Conservation (phyloP, 2,113 vertebrate species). For the Porphyrio hochstetteri region DNA sequence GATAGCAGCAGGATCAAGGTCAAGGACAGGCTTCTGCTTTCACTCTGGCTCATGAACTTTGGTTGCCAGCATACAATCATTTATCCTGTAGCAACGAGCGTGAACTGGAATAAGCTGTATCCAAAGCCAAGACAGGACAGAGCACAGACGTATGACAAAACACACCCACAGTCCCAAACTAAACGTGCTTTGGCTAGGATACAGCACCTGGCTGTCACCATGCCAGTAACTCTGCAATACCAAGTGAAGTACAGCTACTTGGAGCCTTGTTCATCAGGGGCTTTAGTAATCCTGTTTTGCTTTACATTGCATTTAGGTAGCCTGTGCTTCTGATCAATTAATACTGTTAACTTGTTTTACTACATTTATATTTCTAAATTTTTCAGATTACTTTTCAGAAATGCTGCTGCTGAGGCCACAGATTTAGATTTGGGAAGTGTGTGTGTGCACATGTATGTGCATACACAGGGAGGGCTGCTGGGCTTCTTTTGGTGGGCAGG, state of each 20-base stretch:
- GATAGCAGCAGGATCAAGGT: background rate
- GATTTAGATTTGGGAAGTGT: background rate
- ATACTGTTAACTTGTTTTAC: background rate
- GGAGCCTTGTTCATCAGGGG: background rate
- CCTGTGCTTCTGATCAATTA: background rate
- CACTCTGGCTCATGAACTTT: background rate
- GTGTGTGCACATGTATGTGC: rapidly evolving
- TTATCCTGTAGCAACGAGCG: background rate
- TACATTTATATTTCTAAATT: background rate
- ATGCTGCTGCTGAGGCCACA: background rate
- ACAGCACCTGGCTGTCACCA: background rate
- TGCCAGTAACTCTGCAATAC: background rate
- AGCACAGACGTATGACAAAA: background rate
- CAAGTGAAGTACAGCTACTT: background rate
- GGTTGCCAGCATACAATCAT: background rate
- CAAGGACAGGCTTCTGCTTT: background rate
- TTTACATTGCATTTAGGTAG: background rate
- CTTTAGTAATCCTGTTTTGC: background rate
- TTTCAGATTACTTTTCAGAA: background rate
- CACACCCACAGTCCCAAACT: background rate
- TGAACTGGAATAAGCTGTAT: background rate
- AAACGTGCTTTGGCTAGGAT: background rate
- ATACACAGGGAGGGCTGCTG: background rate
- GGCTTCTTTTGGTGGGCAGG: background rate
- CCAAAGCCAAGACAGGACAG: background rate